Evolutionary conservation across 2,797 vertebrate species (phyloP), one percentile per base, ranked within the genome.

Genomic region (Clamator glandarius): DNA sequence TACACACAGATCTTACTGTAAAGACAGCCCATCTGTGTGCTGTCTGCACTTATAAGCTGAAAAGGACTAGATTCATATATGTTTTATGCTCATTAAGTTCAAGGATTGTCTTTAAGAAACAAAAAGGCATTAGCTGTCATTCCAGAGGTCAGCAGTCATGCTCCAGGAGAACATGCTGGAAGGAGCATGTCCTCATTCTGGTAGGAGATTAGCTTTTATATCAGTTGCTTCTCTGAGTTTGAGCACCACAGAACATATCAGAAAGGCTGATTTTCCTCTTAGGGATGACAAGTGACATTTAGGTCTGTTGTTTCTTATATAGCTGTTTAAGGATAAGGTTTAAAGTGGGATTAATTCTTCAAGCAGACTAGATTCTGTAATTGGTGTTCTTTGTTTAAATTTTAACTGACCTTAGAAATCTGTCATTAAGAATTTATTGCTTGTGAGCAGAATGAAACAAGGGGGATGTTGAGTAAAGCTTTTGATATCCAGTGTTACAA

Each of bases 351-450:
- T 86, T 88, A 77, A 67, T 66, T 79, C 48, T 76, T 92, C 58
- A 92, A 50, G 80, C 66, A 79, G 76, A n/a, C 31, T 84, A 50
- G 54, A 39, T 83, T 68, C 62, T 92, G n/a, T 87, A 92, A 55
- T 29, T 18, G 20, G 5, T 14, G 1, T 64, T 80, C 26, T 79
- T 82, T 76, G 33, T 89, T 85, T 75, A 76, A 89, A 46, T 83
- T 85, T 87, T 94, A 89, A 83, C 68, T 80, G 78, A 50, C n/a
- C 42, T 89, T 69, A 66, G 55, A 86, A 81, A 61, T 87, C 21
- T 72, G 28, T 59, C 44, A 35, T 75, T 75, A 81, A 88, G 69
- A 75, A 44, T 69, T 51, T 69, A 33, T 39, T 79, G 25, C 59
- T 94, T 23, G 14, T 42, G 73, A 91, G 36, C 31, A 82, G 21